phyloP scores from a whole-genome alignment of 2,113 vertebrate genomes.

The Ariopsis seemanni region DNA sequence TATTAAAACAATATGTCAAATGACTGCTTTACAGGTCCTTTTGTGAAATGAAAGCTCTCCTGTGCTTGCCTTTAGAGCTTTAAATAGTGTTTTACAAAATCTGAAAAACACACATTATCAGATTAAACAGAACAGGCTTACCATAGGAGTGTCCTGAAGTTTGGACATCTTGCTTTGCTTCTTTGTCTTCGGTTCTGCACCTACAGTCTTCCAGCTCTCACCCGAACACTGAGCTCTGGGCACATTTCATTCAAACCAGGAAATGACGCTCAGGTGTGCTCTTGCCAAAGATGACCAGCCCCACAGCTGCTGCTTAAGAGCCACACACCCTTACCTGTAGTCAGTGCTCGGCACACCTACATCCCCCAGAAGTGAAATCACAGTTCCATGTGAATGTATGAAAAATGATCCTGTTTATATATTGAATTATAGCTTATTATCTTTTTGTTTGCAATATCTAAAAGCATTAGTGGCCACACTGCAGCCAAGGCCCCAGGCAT shows the following conservation, averaged over 20 bases:
- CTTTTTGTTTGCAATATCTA: background rate
- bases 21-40: background rate
- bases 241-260: slow-evolving; percentile 50
- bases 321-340: slow-evolving; percentile 25
- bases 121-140: slow-evolving; percentile 46
- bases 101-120: background rate
- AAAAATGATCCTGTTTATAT: background rate
- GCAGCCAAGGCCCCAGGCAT: background rate
- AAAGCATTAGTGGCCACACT: background rate
- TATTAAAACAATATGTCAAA: background rate
- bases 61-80: background rate
- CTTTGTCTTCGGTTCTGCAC: slow-evolving; percentile 6
- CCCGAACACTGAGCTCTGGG: slow-evolving; percentile 18
- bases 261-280: slow-evolving; percentile 47
- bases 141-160: slow-evolving; percentile 65
- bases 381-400: background rate
- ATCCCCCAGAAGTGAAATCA: background rate
- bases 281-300: slow-evolving; percentile 29
- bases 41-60: background rate
- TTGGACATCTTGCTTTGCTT: slow-evolving; percentile 61
- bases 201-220: background rate
- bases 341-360: background rate
- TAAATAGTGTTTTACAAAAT: background rate
- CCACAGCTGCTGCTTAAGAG: background rate
- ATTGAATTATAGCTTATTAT: background rate